These are phyloP conservation scores for Brachymystax lenok DNA, from an alignment of 2,797 vertebrate genomes.

Conservation along the genomic window DNA sequence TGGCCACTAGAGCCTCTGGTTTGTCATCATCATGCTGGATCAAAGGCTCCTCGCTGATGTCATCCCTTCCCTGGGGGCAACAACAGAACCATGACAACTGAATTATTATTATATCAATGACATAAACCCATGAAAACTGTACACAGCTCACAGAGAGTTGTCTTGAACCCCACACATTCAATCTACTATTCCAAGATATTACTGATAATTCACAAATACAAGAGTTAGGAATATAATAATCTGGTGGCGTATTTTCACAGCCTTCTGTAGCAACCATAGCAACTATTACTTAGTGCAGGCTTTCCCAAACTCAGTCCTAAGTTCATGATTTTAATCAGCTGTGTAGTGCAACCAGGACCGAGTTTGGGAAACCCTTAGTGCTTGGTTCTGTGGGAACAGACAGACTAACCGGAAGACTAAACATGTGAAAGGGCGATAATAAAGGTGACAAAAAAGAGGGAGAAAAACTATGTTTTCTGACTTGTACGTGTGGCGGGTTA, in stretches of 20 bases:
- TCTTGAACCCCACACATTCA: too few species aligned
- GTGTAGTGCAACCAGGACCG: too few species aligned
- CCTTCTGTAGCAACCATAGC: too few species aligned
- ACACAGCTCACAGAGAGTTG: neutral
- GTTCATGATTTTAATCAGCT: too few species aligned
- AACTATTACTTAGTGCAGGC: too few species aligned
- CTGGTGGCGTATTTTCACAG: too few species aligned
- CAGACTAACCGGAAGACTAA: neutral
- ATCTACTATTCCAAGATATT: too few species aligned
- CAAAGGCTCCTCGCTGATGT: conserved; percentile 86
- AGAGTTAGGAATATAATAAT: too few species aligned
- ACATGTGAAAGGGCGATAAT: neutral
- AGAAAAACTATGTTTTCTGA: conserved; percentile 58
- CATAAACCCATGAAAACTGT: neutral
- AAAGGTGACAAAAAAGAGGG: neutral
- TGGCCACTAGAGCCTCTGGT: conserved; percentile 84
- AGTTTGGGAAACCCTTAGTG: conserved; percentile 82
- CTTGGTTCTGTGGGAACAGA: neutral
- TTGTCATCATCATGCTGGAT: conserved; percentile 91
- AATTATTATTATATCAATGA: neutral
- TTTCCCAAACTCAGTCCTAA: too few species aligned
- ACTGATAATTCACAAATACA: too few species aligned
- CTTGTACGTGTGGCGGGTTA: conserved; percentile 86
- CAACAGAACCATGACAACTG: neutral
- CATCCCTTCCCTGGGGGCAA: conserved; percentile 82